Evolutionary conservation across 2,888 invertebrate genomes (phyloP).

Genomic region (Napeogenes inachia): DNA sequence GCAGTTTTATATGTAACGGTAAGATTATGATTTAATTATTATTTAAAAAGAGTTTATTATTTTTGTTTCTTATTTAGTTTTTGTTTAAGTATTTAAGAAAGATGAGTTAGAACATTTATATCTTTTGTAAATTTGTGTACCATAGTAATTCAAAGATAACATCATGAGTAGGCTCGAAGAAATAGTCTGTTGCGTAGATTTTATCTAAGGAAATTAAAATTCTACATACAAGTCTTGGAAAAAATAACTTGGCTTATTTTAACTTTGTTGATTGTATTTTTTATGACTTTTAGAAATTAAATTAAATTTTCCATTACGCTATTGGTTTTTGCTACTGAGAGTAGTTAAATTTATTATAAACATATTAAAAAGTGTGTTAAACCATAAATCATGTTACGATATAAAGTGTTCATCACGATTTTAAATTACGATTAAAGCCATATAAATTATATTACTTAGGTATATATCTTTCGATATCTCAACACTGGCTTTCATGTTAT

Average conservation of each 20-base stretch:
- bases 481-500: too few species aligned
- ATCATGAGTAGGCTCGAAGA: neutral
- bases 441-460: too few species aligned
- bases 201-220: neutral
- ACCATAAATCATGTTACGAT: too few species aligned
- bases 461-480: too few species aligned
- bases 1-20: constrained; percentile 1
- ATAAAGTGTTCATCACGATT: too few species aligned
- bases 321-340: too few species aligned
- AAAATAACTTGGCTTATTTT: neutral
- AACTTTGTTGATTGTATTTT: neutral
- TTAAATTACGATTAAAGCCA: too few species aligned
- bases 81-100: neutral
- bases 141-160: neutral
- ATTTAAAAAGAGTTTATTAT: too few species aligned
- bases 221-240: neutral
- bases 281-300: neutral
- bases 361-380: too few species aligned
- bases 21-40: neutral
- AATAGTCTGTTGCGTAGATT: neutral
- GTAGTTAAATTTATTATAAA: too few species aligned
- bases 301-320: neutral
- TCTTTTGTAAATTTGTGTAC: neutral
- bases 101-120: too few species aligned
- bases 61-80: neutral